Conservation (phyloP, 2,797 vertebrate species). For the Protosalanx chinensis region DNA sequence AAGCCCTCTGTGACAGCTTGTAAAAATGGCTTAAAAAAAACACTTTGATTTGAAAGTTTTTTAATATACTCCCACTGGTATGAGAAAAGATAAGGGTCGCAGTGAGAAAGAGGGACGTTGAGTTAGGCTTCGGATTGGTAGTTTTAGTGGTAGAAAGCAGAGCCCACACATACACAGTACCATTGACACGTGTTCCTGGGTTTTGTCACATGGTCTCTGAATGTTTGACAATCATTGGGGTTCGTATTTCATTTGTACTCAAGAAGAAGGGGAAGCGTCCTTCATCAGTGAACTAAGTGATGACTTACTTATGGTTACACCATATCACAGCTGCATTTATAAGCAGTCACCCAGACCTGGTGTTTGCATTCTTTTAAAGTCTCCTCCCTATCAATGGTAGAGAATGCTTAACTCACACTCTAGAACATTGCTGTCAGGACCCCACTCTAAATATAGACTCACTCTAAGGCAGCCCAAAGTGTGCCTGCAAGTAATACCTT, state of each 20-base stretch:
- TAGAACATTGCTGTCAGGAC: constrained; percentile 82
- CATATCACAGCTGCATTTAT: constrained; percentile 37
- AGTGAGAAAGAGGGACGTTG: not conserved
- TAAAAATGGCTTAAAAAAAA: too few relatives aligned
- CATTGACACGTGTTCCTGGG: not conserved
- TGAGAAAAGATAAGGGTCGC: not conserved
- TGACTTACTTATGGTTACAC: constrained; percentile 15
- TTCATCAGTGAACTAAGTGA: not conserved
- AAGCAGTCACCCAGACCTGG: constrained; percentile 45
- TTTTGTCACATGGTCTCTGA: not conserved
- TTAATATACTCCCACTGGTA: not conserved
- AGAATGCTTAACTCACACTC: constrained; percentile 63
- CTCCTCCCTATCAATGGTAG: constrained; percentile 69
- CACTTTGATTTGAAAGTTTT: not conserved
- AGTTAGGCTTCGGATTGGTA: not conserved
- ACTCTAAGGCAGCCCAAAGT: constrained; percentile 55
- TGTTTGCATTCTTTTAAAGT: constrained; percentile 58
- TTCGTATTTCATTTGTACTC: not conserved
- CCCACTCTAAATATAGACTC: constrained; percentile 92
- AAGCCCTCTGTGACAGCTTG: too few relatives aligned
- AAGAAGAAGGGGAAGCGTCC: not conserved
- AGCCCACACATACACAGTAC: not conserved
- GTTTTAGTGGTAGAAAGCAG: not conserved
- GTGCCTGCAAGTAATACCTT: constrained; percentile 57
- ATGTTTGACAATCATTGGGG: not conserved